These are phyloP conservation scores for Phrynocephalus forsythii DNA, from an alignment of 2,797 vertebrate species.

Conservation along the genomic window DNA sequence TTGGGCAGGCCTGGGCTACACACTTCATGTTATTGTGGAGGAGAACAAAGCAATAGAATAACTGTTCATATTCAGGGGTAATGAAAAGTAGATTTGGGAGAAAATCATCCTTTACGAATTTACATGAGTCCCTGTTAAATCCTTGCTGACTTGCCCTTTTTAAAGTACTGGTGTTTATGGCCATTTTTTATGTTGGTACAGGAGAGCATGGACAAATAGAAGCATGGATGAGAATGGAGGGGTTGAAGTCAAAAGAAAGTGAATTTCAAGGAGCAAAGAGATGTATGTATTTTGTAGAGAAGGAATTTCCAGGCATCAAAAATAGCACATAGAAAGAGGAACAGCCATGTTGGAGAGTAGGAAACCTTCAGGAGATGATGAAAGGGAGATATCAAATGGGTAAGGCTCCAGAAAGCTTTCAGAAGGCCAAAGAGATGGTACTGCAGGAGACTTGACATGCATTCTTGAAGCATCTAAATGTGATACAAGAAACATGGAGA, in stretches of 20 bases:
- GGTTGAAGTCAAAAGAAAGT: neutral
- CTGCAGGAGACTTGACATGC: neutral
- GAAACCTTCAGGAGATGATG: neutral
- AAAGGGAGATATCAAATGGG: neutral
- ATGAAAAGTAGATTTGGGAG: neutral
- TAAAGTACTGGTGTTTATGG: neutral
- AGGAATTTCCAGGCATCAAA: neutral
- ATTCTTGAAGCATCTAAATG: neutral
- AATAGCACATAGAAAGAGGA: neutral
- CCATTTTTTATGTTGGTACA: conserved; percentile 9
- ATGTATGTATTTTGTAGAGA: neutral
- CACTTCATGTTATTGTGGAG: neutral
- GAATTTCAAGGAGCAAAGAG: conserved; percentile 2
- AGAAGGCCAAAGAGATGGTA: neutral
- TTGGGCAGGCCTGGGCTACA: neutral
- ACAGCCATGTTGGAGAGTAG: neutral
- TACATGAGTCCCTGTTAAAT: neutral
- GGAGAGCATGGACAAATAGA: neutral
- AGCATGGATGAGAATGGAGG: neutral
- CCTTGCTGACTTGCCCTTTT: neutral
- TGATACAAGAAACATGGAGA: neutral
- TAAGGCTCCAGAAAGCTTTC: neutral
- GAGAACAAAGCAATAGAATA: neutral
- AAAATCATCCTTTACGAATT: neutral
- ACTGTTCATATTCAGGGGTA: neutral